These are phyloP conservation scores for Nemapogon koenigi DNA, from an alignment of 2,888 invertebrate genomes.

Conservation along the genomic window DNA sequence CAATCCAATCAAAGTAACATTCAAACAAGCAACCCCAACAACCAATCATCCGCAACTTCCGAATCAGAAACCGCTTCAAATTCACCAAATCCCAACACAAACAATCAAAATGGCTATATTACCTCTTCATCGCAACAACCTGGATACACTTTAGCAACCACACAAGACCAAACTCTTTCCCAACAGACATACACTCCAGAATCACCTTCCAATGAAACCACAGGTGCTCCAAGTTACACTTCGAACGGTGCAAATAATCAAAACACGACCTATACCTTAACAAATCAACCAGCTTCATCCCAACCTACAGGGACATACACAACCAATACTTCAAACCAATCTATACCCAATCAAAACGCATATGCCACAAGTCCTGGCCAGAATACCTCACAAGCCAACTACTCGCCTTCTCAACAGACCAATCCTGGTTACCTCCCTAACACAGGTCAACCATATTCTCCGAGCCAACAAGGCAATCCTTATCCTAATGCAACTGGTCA, in stretches of 20 bases:
- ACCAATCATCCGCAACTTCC: constrained; percentile 11
- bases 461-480: constrained; percentile 33
- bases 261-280: too few relatives aligned
- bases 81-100: constrained; percentile 18
- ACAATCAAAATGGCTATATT: constrained; percentile 47
- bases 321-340: constrained; percentile 29
- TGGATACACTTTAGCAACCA: constrained; percentile 29
- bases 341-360: constrained; percentile 23
- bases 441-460: constrained; percentile 37
- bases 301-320: constrained; percentile 34
- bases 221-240: constrained; percentile 25
- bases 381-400: constrained; percentile 33
- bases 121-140: constrained; percentile 49
- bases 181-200: constrained; percentile 13
- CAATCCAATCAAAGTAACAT: constrained; percentile 30
- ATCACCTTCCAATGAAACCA: too few relatives aligned
- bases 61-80: constrained; percentile 30
- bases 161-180: neutral
- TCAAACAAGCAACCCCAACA: constrained; percentile 5
- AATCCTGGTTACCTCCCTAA: constrained; percentile 39
- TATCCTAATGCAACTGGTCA: constrained; percentile 56
- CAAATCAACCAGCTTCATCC: too few relatives aligned
- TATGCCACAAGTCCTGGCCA: constrained; percentile 18
- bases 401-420: constrained; percentile 19
- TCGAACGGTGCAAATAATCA: neutral